Evolutionary conservation across 2,888 invertebrate species (phyloP).

Genomic region (Craniophora ligustri): DNA sequence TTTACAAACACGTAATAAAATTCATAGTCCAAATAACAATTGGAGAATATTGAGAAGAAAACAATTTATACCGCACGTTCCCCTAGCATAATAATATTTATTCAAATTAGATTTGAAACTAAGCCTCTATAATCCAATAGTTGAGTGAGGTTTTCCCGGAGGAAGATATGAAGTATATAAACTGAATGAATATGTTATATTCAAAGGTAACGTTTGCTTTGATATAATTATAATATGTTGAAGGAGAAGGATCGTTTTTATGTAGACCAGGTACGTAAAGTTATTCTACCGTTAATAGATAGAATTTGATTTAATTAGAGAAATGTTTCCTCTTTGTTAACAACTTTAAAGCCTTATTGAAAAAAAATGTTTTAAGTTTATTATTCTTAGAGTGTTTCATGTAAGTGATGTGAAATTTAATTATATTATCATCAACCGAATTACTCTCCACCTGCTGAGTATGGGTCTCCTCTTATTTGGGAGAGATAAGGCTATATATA

Average conservation of each 20-base stretch:
- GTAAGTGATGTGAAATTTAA: too few species aligned
- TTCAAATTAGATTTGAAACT: constrained; percentile 41
- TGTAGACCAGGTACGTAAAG: constrained; percentile 7
- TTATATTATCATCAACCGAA: too few species aligned
- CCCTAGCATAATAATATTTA: constrained; percentile 18
- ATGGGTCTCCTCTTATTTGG: too few species aligned
- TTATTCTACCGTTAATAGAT: constrained; percentile 14
- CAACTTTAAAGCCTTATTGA: background rate
- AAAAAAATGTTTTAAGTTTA: too few species aligned
- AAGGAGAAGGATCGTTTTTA: constrained; percentile 27
- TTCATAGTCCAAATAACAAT: background rate
- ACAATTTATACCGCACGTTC: background rate
- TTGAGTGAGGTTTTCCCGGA: constrained; percentile 12
- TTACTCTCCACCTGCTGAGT: too few species aligned
- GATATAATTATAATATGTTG: constrained; percentile 14
- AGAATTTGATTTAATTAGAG: constrained; percentile 20
- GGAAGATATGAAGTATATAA: constrained; percentile 10
- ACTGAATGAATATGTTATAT: constrained; percentile 16
- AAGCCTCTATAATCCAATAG: constrained; percentile 23
- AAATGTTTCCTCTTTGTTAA: constrained; percentile 3
- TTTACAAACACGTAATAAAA: constrained; percentile 12
- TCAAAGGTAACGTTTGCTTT: constrained; percentile 28
- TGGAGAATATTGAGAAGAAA: constrained; percentile 4
- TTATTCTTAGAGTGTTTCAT: too few species aligned
- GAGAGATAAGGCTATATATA: too few species aligned